Conservation (phyloP, 1,140 invertebrate genomes). For the Leptinotarsa lineolata region DNA sequence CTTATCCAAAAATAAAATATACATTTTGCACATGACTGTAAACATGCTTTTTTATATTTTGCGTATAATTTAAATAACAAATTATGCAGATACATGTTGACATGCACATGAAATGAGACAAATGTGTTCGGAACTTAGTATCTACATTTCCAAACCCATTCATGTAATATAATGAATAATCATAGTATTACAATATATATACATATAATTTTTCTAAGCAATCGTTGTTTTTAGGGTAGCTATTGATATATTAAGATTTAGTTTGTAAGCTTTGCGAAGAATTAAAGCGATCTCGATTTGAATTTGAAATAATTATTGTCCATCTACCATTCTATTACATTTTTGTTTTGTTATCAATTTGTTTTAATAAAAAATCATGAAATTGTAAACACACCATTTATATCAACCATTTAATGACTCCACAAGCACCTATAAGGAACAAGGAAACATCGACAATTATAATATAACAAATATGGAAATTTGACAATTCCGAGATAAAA, state of each 20-base stretch:
- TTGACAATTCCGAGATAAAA: no score
- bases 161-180: conserved; percentile 55
- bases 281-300: conserved; percentile 55
- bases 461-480: no score
- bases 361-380: conserved; percentile 46
- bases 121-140: conserved; percentile 47
- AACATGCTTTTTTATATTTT: conserved; percentile 53
- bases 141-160: conserved; percentile 52
- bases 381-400: conserved; percentile 28
- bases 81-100: conserved; percentile 48
- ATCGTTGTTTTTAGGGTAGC: conserved; percentile 57
- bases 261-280: conserved; percentile 57
- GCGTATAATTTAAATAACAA: conserved; percentile 44
- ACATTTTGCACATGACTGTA: conserved; percentile 49
- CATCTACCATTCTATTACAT: conserved; percentile 47
- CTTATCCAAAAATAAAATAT: conserved; percentile 25
- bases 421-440: no score
- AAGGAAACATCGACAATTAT: no score
- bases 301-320: conserved; percentile 48
- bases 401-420: conserved; percentile 9
- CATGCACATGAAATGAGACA: conserved; percentile 38
- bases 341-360: conserved; percentile 44
- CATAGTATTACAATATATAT: conserved; percentile 55
- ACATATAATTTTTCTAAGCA: conserved; percentile 59
- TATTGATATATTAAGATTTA: conserved; percentile 56